These are phyloP conservation scores for Drosophila pseudotakahashii DNA, from an alignment of 2,888 invertebrate species.

Conservation along the genomic window DNA sequence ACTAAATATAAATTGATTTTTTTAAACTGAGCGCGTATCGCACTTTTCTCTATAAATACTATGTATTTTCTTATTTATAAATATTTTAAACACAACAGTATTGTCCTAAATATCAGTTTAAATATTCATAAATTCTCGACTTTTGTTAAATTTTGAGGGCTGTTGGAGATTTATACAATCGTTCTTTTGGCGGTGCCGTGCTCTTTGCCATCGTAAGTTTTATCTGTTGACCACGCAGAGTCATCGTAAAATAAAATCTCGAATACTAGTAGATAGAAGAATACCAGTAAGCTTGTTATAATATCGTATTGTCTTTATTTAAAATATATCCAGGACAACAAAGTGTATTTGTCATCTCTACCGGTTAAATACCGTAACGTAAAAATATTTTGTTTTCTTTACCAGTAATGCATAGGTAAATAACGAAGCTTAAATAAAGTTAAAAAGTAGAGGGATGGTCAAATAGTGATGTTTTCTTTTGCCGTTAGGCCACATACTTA, in stretches of 20 bases:
- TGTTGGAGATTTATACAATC: conserved; percentile 84
- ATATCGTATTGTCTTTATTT: conserved; percentile 43
- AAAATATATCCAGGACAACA: conserved; percentile 39
- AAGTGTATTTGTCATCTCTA: conserved; percentile 41
- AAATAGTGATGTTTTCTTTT: conserved; percentile 24
- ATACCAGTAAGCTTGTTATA: conserved; percentile 46
- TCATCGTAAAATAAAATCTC: conserved; percentile 52
- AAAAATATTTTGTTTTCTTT: conserved; percentile 35
- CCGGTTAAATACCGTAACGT: conserved; percentile 37
- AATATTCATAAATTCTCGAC: conserved; percentile 51
- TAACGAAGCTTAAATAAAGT: conserved; percentile 29
- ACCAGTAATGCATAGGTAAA: conserved; percentile 41
- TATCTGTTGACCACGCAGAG: conserved; percentile 62
- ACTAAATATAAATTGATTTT: background rate
- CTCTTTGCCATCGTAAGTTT: conserved; percentile 84
- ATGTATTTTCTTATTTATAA: conserved; percentile 1
- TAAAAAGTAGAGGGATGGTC: conserved; percentile 34
- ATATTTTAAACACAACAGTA: conserved; percentile 19
- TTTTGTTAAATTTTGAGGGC: conserved; percentile 82
- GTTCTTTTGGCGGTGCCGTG: conserved; percentile 84
- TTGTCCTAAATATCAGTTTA: conserved; percentile 22
- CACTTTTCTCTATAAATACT: background rate
- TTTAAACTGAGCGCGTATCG: background rate
- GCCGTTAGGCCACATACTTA: conserved; percentile 16
- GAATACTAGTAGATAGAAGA: conserved; percentile 56